Evolutionary conservation across 2,797 vertebrate genomes (phyloP).

Genomic region (Manis javanica): DNA sequence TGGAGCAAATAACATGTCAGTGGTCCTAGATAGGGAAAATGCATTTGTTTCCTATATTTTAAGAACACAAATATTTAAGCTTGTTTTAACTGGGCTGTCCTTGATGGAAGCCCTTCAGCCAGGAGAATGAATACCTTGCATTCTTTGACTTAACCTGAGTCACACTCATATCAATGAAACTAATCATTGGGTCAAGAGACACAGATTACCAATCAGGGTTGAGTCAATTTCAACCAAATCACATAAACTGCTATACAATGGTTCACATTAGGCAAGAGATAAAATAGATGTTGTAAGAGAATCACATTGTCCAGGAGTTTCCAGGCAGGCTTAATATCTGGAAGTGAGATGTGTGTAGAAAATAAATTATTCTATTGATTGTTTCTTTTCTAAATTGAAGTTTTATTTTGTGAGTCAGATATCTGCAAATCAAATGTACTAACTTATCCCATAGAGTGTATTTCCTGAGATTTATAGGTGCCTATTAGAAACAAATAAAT

Average conservation of each 20-base stretch:
- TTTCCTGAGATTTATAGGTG: slow-evolving; percentile 35
- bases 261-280: not conserved
- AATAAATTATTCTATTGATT: not conserved
- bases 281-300: not conserved
- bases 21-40: not conserved
- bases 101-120: not conserved
- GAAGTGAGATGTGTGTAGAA: not conserved
- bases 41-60: not conserved
- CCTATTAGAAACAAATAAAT: slow-evolving; percentile 48
- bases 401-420: slow-evolving; percentile 48
- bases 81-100: not conserved
- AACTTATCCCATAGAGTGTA: not conserved
- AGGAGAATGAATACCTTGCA: not conserved
- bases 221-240: not conserved
- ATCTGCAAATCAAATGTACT: slow-evolving; percentile 47
- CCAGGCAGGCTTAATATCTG: not conserved
- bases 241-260: not conserved
- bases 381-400: slow-evolving; percentile 42
- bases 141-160: not conserved
- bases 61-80: not conserved
- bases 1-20: not conserved
- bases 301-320: not conserved
- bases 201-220: not conserved
- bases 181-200: not conserved
- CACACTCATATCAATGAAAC: not conserved